Conservation (phyloP, 2,113 vertebrate genomes). For the Donacobius atricapilla region DNA sequence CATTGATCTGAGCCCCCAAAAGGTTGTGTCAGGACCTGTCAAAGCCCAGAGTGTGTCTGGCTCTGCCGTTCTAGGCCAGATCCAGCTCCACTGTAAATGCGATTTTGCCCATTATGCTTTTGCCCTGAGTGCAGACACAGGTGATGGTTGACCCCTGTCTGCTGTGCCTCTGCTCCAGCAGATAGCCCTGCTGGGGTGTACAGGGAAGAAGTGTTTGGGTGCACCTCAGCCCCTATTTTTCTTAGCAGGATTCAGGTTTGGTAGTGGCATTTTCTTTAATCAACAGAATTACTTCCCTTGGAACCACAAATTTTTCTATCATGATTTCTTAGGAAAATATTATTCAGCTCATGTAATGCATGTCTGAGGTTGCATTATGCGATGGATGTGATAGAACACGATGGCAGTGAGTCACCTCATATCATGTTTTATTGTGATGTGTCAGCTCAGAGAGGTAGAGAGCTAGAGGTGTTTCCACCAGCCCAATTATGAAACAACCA, state of each 20-base stretch:
- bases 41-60: not conserved
- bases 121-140: not conserved
- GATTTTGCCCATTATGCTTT: not conserved
- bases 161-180: not conserved
- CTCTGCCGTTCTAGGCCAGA: not conserved
- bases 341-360: not conserved
- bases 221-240: not conserved
- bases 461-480: conserved; percentile 34
- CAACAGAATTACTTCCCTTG: not conserved
- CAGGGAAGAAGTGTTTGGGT: not conserved
- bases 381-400: conserved; percentile 49
- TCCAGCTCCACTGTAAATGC: not conserved
- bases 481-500: not conserved
- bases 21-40: not conserved
- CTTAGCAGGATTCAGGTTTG: not conserved
- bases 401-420: conserved; percentile 22
- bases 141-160: not conserved
- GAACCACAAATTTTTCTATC: conserved; percentile 20
- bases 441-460: conserved; percentile 37
- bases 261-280: not conserved
- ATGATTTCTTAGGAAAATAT: conserved; percentile 42
- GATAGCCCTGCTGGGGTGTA: not conserved
- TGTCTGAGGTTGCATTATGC: not conserved
- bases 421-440: conserved; percentile 51
- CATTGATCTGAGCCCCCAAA: not conserved